Base-by-base conservation (phyloP, 2,888 invertebrate genomes). In the Melinopterus prodromus region DNA sequence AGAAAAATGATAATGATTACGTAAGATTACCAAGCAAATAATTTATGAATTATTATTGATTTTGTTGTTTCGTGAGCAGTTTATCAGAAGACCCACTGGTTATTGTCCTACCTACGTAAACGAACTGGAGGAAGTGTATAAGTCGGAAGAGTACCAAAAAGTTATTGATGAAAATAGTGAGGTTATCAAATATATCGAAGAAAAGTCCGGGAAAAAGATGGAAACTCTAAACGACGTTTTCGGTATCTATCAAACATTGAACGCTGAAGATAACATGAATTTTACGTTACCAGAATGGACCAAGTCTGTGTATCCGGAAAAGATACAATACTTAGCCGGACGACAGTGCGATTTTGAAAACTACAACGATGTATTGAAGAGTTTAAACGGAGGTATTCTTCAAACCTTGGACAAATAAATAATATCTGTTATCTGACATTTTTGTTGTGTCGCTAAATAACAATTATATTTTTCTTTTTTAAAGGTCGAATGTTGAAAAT, bases 201-300 rank as follows among this genome's bases (percentile, higher is more conserved):
- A 86, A 79, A 81, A 86, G 71, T 84, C 86, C n/a, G 87, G 87
- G 2, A 85, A 84, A 78, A 80, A 82, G 0, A 85, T 87, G 14
- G 83, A 82, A 70, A 86, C 81, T 26, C 78, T 87, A 7, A 37
- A 38, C 12, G 86, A 87, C 80, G 85, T 85, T 6, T 88, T 88
- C 77, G 80, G 84, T 53, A 80, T 89, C 6, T 88, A 86, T 80
- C 88, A 89, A 83, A 88, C 88, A 2, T 80, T 90, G 0, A 83
- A 84, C 77, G 86, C 90, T 0, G 88, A 90, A 82, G 84, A 84
- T 37, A 82, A 81, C 0, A 83, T 89, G 85, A 88, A 89, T 81
- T 81, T 90, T 26, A 84, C 87, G 1, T 83, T 91, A n/a, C 91
- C 91, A 1, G 84, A 87, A 69, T 91, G 91, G 91, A 87, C 90